Evolutionary conservation across 2,888 invertebrate genomes (phyloP), one percentile per base, ranked within the genome.

Genomic region (Drosophila conformis): DNA sequence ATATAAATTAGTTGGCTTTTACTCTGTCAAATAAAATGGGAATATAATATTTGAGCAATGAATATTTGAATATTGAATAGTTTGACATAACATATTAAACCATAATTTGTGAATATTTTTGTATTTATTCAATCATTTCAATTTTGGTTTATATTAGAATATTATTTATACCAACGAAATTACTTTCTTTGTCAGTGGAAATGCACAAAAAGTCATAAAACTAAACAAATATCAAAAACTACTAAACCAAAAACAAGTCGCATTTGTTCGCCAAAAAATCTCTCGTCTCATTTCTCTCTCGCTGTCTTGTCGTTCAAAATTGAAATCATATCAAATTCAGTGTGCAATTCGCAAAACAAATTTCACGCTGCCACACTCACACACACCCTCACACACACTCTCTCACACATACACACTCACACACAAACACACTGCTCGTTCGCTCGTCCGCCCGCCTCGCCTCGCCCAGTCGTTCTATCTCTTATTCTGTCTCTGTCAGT

Each of bases 361-460:
- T 81, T 79, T 81, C 82, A 79, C 74, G 70, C 79, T 77, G 68
- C 36, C 65, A 76, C 68, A 46, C 36, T 54, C 40, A 60, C 52
- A 68, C 35, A 64, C 54, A 54, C 49, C 10, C 56, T 38, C 51
- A 31, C 25, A 11, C 51, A 51, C 11, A n/a, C 29, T 15, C 42
- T 53, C 61, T 25, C 52, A 36, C 63, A 36, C 52, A 27, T 25
- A 54, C 46, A 48, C 36, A 54, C 42, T 46, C 49, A 36, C 59
- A 46, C 27, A 18, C 25, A 38, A 29, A 57, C 49, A 58, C 67
- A 66, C 48, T 66, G 70, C 79, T 79, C 78, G 77, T 58, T 75
- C 70, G 75, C 65, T 58, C 78, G 79, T 61, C 61, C 76, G 87
- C 69, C 68, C 75, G 79, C 79, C 73, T 46, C 46, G 46, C 64